Evolutionary conservation across 2,113 vertebrate genomes (phyloP).

Genomic region (Scopus umbretta): DNA sequence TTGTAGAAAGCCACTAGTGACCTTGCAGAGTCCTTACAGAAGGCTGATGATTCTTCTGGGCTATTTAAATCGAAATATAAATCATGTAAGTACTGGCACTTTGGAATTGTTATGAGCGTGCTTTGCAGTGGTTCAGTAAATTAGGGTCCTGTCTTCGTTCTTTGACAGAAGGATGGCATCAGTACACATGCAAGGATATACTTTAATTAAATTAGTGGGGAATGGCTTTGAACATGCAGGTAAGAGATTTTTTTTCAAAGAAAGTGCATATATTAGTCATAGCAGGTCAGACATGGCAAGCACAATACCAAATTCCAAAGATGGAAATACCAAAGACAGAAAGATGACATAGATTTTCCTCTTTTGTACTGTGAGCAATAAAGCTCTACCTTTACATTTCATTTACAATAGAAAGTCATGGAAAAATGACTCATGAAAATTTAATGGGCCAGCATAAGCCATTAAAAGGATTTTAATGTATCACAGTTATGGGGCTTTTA

Average conservation of each 20-base stretch:
- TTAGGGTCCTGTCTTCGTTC: background rate
- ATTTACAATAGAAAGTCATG: background rate
- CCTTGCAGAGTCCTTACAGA: conserved; percentile 81
- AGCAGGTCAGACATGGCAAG: conserved; percentile 17
- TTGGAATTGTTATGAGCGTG: background rate
- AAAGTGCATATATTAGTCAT: background rate
- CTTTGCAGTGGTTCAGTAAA: background rate
- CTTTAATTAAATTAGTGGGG: background rate
- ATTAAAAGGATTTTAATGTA: background rate
- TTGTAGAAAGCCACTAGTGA: conserved; percentile 86
- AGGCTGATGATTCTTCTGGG: conserved; percentile 70
- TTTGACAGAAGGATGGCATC: background rate
- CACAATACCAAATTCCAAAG: conserved; percentile 6
- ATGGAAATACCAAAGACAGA: conserved; percentile 34
- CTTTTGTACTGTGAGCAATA: background rate
- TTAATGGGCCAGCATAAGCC: background rate
- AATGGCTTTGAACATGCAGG: background rate
- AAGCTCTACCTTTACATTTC: background rate
- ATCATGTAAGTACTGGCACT: background rate
- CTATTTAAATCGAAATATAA: conserved; percentile 64
- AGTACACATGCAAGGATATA: background rate
- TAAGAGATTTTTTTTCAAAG: background rate
- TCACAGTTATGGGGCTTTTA: background rate
- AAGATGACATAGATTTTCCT: background rate
- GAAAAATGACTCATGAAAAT: conserved; percentile 19